Base-by-base conservation (phyloP, 2,797 vertebrate genomes). In the Falco naumanni region DNA sequence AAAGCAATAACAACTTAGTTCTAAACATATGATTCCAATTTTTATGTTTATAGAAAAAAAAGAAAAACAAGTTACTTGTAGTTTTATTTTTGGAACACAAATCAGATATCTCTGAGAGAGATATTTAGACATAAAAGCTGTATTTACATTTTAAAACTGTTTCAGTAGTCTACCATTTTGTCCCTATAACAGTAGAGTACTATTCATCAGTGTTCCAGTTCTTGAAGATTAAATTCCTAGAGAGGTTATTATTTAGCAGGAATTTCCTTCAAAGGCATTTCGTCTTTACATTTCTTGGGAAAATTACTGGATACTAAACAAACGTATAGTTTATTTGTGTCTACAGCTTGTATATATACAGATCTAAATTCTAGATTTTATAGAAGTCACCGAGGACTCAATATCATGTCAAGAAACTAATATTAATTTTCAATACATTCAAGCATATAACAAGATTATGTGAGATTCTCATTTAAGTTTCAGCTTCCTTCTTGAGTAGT, bases 1-100 rank as follows among this genome's bases (percentile, higher is more conserved):
- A 95, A 84, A 95, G 81, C 50, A 90, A 43, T 31, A 93, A 83
- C 84, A 89, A 94, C 41, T 90, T 80, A 74, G 56, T 60, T 93
- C 69, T 69, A 77, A 88, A 87, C 85, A 93, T 75, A 76, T 89
- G 72, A 87, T 93, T 93, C 74, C 56, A 94, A 84, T 96, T 91
- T 87, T 45, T 45, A 45, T 45, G 43, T 45, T 17, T 45, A 9
- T 17, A 43, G 16, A 45, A 45, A 45, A 45, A 45, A 45, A 45
- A 45, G 43, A 45, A 45, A 18, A 45, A 18, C 43, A 80, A 86
- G 63, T 82, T 85, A 79, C 17, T 57, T 86, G 72, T 68, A 94
- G 41, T 64, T 90, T 95, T 90, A 75, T 76, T 91, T 94, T 82
- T 48, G 26, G 63, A 87, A 80, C 47, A 79, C 60, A 92, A 89